Percentiles rank a stretch among this genome's conserved stretches.
phyloP scores from a whole-genome alignment of 2,113 vertebrate genomes.

The Willisornis vidua region DNA sequence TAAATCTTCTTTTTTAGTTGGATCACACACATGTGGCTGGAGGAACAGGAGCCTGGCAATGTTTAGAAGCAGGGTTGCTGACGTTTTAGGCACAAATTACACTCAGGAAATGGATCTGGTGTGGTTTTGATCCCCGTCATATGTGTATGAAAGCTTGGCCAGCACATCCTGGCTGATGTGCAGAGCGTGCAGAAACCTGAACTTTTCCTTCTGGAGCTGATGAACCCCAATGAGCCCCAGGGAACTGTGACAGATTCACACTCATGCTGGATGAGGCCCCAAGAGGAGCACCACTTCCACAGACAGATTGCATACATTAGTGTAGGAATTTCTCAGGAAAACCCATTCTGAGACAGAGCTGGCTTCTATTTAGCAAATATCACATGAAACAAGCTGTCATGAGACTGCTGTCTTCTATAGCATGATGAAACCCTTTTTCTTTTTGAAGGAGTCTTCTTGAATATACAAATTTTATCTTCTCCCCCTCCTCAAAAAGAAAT shows the following conservation, averaged over 20 bases:
- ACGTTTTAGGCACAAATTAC: background rate
- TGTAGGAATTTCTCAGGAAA: constrained; percentile 23
- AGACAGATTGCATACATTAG: constrained; percentile 3
- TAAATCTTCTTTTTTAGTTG: background rate
- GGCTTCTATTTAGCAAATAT: background rate
- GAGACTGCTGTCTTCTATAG: background rate
- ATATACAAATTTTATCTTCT: background rate
- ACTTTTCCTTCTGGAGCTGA: background rate
- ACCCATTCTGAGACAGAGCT: background rate
- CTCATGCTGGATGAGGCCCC: background rate
- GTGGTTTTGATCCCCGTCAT: background rate
- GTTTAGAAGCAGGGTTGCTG: background rate
- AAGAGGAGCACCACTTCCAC: background rate
- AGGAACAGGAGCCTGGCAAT: background rate
- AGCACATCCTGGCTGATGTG: background rate
- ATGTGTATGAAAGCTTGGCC: background rate
- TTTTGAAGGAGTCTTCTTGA: background rate
- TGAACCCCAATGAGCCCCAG: background rate
- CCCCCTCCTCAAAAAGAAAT: background rate
- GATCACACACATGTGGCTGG: background rate
- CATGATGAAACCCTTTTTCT: background rate
- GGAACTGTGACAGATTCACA: constrained; percentile 5
- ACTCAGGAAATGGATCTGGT: background rate
- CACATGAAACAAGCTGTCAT: background rate
- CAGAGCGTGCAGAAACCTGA: background rate